These are phyloP conservation scores for Diplodus sargus DNA, from an alignment of 2,797 vertebrate species.

Conservation along the genomic window DNA sequence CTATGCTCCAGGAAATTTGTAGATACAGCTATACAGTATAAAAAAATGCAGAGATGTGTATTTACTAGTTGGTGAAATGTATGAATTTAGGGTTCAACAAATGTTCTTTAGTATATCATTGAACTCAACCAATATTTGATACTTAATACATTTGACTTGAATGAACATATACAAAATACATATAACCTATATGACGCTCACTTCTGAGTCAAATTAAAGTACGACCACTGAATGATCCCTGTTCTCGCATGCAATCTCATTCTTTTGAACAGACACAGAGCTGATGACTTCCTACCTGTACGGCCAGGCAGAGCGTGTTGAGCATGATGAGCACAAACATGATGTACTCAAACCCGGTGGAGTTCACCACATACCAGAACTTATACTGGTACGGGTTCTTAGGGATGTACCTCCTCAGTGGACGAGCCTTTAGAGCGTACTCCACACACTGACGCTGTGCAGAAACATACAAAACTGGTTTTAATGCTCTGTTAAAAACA, in stretches of 20 bases:
- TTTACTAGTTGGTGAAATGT: too few relatives aligned
- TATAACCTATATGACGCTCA: neutral
- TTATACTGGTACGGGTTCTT: conserved; percentile 99
- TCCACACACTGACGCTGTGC: conserved; percentile 98
- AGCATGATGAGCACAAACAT: conserved; percentile 99
- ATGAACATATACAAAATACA: neutral
- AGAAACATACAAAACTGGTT: conserved; percentile 36
- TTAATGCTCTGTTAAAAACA: neutral
- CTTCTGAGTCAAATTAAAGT: neutral
- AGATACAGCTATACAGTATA: too few relatives aligned
- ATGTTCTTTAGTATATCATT: too few relatives aligned
- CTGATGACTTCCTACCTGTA: conserved; percentile 89
- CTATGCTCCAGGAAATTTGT: too few relatives aligned
- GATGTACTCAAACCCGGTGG: conserved; percentile 99
- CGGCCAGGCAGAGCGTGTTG: conserved; percentile 98
- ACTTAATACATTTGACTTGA: too few relatives aligned
- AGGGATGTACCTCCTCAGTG: conserved; percentile 96
- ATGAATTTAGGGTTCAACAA: too few relatives aligned
- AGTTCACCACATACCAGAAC: conserved; percentile 99
- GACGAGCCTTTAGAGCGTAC: conserved; percentile 96
- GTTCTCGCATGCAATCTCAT: neutral
- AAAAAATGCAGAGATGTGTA: too few relatives aligned
- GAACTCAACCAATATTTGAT: too few relatives aligned
- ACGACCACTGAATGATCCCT: neutral
- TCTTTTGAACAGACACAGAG: neutral